Percentiles rank a stretch among this genome's conserved stretches.
Evolutionary conservation across 2,113 vertebrate species (phyloP).

Genomic region (Haplochromis burtoni): DNA sequence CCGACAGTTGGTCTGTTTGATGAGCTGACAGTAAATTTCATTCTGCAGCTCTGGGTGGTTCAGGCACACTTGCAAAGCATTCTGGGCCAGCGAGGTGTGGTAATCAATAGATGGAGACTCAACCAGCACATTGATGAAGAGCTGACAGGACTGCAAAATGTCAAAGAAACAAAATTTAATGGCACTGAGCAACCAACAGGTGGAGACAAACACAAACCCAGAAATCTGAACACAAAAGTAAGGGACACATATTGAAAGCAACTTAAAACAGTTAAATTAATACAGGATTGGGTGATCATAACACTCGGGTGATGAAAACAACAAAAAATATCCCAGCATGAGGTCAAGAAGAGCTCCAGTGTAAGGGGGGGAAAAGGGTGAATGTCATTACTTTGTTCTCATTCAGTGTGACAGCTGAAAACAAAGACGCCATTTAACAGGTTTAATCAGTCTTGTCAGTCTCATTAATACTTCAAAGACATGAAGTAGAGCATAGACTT

Average conservation of each 20-base stretch:
- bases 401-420: background rate
- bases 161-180: background rate
- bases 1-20: constrained; percentile 80
- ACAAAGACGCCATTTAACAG: background rate
- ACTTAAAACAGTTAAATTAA: background rate
- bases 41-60: constrained; percentile 85
- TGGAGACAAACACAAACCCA: constrained; percentile 31
- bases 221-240: background rate
- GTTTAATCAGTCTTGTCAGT: constrained; percentile 7
- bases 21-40: constrained; percentile 85
- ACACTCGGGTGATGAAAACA: background rate
- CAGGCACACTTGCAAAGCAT: constrained; percentile 84
- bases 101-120: constrained; percentile 85
- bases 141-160: constrained; percentile 79
- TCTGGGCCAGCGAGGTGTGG: constrained; percentile 85
- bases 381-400: background rate
- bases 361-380: background rate
- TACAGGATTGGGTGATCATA: background rate
- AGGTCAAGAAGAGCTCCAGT: background rate
- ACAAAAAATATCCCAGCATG: background rate
- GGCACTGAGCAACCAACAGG: constrained; percentile 29
- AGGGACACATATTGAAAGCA: background rate
- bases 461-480: constrained; percentile 34
- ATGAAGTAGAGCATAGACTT: background rate
- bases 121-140: constrained; percentile 87